Evolutionary conservation across 1,140 invertebrate genomes (phyloP), one percentile per base, ranked within the genome.

Genomic region (Bombus waltoni): DNA sequence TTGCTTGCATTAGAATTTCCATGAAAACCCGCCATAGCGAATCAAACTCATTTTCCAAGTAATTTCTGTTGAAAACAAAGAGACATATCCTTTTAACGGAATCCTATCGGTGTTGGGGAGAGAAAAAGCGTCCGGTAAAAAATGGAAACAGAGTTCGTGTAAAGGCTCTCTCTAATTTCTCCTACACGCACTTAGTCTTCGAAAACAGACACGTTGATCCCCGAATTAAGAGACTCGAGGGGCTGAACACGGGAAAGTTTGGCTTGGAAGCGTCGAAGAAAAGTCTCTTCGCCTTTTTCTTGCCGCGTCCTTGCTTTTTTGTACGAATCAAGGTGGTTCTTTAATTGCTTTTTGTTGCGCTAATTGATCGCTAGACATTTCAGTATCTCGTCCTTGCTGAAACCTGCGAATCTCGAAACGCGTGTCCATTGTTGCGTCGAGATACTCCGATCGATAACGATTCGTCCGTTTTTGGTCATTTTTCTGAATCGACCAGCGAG

Each of bases 161-260:
- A 80, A 76, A 87, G 68, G 71, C 35, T 71, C 62, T 25, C 35
- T 79, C 44, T 83, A 88, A 79, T 85, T 89, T 89, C 86, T 70
- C 79, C 65, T 70, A 44, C n/a, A 86, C 78, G 68, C 40, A 74
- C 57, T 81, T 88, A 62, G 79, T 88, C 87, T 89, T 89, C 68
- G 83, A 78, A 88, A 89, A 89, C 73, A 73, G 83, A 86, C 68
- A 86, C 78, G 74, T 87, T 89, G 87, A 89, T 84, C 87, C 83
- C 81, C 87, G 83, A 88, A 88, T 88, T 88, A 89, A 89, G 87
- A 85, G 87, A 82, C 74, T 85, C 68, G 44, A 70, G 68, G 70
- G 78, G 78, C n/a, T 76, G 42, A 68, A 38, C 85, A 71, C 87
- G 62, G 66, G 83, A 82, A 88, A 82, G 73, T 89, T 88, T 53